Conservation (phyloP, 2,888 invertebrate species). For the Sericinus montela region DNA sequence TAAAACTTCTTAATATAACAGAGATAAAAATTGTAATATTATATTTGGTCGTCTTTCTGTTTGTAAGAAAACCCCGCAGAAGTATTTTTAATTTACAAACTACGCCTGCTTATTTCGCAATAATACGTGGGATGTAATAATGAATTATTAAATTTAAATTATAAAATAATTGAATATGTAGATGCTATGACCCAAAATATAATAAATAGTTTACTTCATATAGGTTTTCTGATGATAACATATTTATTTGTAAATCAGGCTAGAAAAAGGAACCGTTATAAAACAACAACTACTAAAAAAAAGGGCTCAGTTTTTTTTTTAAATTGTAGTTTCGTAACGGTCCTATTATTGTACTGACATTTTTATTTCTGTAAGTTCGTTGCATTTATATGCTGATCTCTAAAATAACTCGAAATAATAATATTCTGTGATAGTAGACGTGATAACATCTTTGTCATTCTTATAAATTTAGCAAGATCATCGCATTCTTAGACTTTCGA, state of each 20-base stretch:
- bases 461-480: constrained; percentile 44
- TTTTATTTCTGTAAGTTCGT: constrained; percentile 37
- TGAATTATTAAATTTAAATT: constrained; percentile 1
- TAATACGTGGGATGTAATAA: not conserved
- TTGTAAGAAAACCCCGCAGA: not conserved
- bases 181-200: constrained; percentile 5
- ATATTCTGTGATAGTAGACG: constrained; percentile 79
- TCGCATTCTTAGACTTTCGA: constrained; percentile 43
- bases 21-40: constrained; percentile 12
- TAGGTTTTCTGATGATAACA: no score
- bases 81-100: not conserved
- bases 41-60: constrained; percentile 7
- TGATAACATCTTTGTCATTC: constrained; percentile 71
- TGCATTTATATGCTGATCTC: constrained; percentile 47
- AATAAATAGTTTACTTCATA: not conserved
- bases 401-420: constrained; percentile 63
- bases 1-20: not conserved
- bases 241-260: not conserved
- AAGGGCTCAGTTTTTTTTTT: constrained; percentile 12
- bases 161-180: constrained; percentile 3
- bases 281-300: constrained; percentile 6
- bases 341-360: not conserved
- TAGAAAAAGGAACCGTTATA: constrained; percentile 2
- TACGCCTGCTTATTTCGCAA: not conserved
- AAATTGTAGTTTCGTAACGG: constrained; percentile 12